These are phyloP conservation scores for Nephrotoma flavescens DNA, from an alignment of 2,888 invertebrate species.

Conservation along the genomic window DNA sequence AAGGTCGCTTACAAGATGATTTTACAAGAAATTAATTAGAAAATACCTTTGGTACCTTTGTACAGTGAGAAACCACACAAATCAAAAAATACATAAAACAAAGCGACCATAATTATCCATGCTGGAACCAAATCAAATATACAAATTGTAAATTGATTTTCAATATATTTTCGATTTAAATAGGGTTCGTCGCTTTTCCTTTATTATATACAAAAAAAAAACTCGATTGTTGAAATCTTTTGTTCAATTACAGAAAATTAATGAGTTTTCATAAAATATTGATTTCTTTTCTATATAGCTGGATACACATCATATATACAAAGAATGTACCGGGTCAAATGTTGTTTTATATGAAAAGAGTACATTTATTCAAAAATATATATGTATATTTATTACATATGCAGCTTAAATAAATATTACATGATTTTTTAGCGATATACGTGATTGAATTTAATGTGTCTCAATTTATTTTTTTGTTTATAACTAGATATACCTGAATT, in stretches of 20 bases:
- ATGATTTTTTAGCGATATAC: neutral
- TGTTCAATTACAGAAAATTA: neutral
- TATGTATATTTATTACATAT: neutral
- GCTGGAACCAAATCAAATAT: neutral
- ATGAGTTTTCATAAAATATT: neutral
- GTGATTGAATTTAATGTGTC: neutral
- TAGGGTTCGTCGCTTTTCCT: neutral
- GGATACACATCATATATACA: neutral
- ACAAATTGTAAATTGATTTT: neutral
- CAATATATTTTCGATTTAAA: neutral
- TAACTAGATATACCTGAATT: neutral
- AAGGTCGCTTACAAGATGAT: neutral
- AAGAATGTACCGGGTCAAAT: neutral
- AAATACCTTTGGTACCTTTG: neutral
- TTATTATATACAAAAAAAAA: neutral
- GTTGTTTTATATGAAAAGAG: neutral
- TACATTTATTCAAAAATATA: neutral
- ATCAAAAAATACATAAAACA: neutral
- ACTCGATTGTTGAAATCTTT: neutral
- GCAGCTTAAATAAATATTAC: neutral
- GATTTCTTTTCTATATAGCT: neutral
- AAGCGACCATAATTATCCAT: neutral
- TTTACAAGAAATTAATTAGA: neutral
- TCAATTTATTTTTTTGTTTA: neutral
- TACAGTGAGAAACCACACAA: neutral